phyloP scores from a whole-genome alignment of 2,113 vertebrate genomes.

The Proterorhinus semilunaris region DNA sequence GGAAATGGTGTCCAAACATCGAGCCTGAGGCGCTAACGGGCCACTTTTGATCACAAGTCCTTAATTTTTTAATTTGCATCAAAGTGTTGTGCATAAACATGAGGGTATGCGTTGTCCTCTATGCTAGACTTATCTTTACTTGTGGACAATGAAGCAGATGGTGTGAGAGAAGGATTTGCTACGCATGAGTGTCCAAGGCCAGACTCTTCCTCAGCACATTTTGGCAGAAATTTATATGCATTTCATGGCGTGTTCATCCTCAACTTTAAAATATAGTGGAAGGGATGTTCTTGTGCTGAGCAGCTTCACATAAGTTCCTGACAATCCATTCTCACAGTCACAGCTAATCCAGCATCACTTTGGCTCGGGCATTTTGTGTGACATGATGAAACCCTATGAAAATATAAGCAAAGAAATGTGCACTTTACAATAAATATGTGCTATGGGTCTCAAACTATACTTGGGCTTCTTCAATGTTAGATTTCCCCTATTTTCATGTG shows the following conservation, averaged over 20 bases:
- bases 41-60: slow-evolving; percentile 40
- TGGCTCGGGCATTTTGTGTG: background rate
- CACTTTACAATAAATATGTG: background rate
- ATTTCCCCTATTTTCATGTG: too few species aligned
- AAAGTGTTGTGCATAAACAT: slow-evolving; percentile 37
- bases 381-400: background rate
- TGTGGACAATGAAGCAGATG: slow-evolving; percentile 70
- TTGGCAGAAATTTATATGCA: slow-evolving; percentile 58
- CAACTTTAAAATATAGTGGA: slow-evolving; percentile 29
- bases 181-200: slow-evolving; percentile 63
- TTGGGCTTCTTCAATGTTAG: too few species aligned
- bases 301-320: slow-evolving; percentile 15
- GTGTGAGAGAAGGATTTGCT: slow-evolving; percentile 69
- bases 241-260: slow-evolving; percentile 61
- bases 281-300: slow-evolving; percentile 25
- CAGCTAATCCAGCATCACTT: slow-evolving; percentile 24
- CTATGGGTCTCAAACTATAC: background rate
- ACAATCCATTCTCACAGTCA: slow-evolving; percentile 28
- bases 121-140: slow-evolving; percentile 68
- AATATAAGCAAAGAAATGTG: background rate
- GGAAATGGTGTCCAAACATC: background rate
- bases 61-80: slow-evolving; percentile 45
- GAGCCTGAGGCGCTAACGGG: background rate
- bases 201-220: slow-evolving; percentile 65
- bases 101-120: slow-evolving; percentile 40